Conservation (phyloP, 2,888 invertebrate genomes). For the Isoperla grammatica region DNA sequence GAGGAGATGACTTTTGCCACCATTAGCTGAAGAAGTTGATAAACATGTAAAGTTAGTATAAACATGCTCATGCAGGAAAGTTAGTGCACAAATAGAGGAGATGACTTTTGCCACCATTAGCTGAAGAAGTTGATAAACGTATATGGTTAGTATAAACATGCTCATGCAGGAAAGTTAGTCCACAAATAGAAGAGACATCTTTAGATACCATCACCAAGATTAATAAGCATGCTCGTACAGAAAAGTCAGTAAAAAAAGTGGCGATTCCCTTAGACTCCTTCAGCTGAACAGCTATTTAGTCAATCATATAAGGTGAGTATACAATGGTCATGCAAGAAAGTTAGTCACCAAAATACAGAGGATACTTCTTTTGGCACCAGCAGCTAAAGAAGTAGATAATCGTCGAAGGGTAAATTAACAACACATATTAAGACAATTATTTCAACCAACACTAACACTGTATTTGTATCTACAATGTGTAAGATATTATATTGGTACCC, state of each 20-base stretch:
- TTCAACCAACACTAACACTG: no score
- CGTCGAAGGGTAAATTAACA: no score
- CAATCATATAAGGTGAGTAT: no score
- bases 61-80: constrained; percentile 2
- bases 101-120: constrained; percentile 66
- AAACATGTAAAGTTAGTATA: background rate
- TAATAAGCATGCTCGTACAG: constrained; percentile 9
- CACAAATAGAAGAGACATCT: constrained; percentile 69
- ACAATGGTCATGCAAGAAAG: background rate
- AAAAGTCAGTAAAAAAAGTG: constrained; percentile 63
- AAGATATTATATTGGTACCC: no score
- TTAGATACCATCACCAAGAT: constrained; percentile 60
- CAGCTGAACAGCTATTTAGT: no score
- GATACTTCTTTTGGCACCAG: no score
- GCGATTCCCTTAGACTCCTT: no score
- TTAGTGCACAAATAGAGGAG: constrained; percentile 70
- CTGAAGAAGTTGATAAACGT: constrained; percentile 42
- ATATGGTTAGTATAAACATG: constrained; percentile 13
- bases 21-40: constrained; percentile 49
- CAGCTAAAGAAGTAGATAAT: no score
- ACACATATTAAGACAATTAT: no score
- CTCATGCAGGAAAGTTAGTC: constrained; percentile 44
- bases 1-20: constrained; percentile 71
- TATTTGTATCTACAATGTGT: no score
- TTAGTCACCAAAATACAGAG: no score